These are phyloP conservation scores for Sycobia sp. DNA, from an alignment of 1,140 invertebrate species.

Conservation along the genomic window DNA sequence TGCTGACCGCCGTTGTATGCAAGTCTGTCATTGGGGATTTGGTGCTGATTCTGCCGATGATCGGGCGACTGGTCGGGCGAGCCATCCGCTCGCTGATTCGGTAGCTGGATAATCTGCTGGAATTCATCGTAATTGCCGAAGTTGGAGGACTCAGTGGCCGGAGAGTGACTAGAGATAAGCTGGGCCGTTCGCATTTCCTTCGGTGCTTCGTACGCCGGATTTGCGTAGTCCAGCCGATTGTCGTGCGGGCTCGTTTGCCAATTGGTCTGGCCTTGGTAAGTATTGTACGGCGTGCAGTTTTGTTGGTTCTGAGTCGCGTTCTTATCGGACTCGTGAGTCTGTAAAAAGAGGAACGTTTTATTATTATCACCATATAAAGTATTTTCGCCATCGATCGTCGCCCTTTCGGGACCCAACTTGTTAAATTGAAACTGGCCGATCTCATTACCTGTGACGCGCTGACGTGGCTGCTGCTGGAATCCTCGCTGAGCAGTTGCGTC, in stretches of 20 bases:
- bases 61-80: slow-evolving; percentile 31
- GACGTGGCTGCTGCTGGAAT: slow-evolving; percentile 63
- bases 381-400: too few relatives aligned
- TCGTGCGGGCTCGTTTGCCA: slow-evolving; percentile 4
- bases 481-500: slow-evolving; percentile 56
- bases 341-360: neutral
- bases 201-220: slow-evolving; percentile 32
- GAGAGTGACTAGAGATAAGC: slow-evolving; percentile 47
- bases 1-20: slow-evolving; percentile 43
- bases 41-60: slow-evolving; percentile 34
- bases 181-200: slow-evolving; percentile 33
- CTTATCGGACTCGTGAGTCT: slow-evolving; percentile 21
- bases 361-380: too few relatives aligned
- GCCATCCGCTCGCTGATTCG: slow-evolving; percentile 29
- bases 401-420: too few relatives aligned
- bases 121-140: slow-evolving; percentile 37
- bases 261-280: slow-evolving; percentile 5
- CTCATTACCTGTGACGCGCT: slow-evolving; percentile 49
- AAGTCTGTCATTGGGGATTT: slow-evolving; percentile 42
- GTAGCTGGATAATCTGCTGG: slow-evolving; percentile 38
- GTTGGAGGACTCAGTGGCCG: slow-evolving; percentile 36
- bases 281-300: neutral
- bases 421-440: too few relatives aligned
- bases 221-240: neutral
- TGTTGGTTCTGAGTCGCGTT: neutral